phyloP scores from a whole-genome alignment of 2,113 vertebrate genomes.

The Motacilla alba region DNA sequence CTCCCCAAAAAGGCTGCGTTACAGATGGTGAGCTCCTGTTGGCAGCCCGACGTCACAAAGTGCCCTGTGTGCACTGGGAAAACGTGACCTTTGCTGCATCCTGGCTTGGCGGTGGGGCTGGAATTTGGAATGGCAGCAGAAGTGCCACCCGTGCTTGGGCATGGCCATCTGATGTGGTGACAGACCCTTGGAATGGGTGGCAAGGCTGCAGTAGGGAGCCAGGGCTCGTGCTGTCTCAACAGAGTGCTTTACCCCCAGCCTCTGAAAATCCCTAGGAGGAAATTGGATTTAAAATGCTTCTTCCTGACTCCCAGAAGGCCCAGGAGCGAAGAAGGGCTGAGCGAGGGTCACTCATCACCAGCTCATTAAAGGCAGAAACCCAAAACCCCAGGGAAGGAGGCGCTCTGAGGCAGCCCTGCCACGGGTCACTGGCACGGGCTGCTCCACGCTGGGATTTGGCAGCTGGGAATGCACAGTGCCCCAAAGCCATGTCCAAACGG shows the following conservation, averaged over 20 bases:
- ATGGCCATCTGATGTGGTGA: accelerated
- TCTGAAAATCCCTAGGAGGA: not conserved
- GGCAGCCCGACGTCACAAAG: not conserved
- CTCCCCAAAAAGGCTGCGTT: accelerated
- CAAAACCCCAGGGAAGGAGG: not conserved
- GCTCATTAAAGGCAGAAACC: conserved; percentile 28
- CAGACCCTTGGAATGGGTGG: accelerated
- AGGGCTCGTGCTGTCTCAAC: not conserved
- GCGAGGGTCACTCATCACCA: conserved; percentile 24
- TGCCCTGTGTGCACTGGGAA: not conserved
- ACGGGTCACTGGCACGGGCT: not conserved
- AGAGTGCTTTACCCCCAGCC: accelerated
- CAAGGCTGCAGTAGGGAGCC: accelerated
- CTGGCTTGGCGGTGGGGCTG: not conserved
- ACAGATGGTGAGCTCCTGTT: not conserved
- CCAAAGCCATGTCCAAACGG: not conserved
- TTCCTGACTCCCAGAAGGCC: not conserved
- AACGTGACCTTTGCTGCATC: accelerated
- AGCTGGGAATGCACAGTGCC: not conserved
- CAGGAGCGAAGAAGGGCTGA: not conserved
- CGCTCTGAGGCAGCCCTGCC: not conserved
- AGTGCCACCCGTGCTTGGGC: accelerated
- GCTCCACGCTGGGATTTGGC: not conserved
- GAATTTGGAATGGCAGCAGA: not conserved
- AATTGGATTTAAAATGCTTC: not conserved